A percentile compares a stretch with the other conserved stretches of the same genome.
Conservation (phyloP, 2,113 vertebrate genomes). For the Macaca nemestrina region DNA sequence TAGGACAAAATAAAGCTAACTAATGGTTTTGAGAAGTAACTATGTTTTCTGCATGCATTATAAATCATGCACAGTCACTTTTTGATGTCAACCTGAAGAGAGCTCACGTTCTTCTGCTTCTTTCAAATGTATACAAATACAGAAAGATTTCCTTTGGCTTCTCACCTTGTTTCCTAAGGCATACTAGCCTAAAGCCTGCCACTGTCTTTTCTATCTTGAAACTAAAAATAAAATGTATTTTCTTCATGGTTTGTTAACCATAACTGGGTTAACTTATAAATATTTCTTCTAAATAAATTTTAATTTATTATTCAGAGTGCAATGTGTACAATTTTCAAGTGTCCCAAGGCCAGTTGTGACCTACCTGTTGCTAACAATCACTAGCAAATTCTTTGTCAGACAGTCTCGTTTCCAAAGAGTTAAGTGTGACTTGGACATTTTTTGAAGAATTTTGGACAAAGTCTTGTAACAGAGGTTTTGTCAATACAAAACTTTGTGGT, state of each 20-base stretch:
- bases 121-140: constrained; percentile 30
- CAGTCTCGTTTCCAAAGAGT: constrained; percentile 56
- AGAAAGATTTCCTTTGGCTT: constrained; percentile 18
- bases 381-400: constrained; percentile 38
- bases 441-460: constrained; percentile 64
- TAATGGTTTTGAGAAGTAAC: not conserved
- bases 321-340: constrained; percentile 71
- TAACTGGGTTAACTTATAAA: constrained; percentile 58
- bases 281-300: constrained; percentile 65
- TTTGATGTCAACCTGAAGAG: constrained; percentile 12
- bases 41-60: not conserved
- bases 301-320: constrained; percentile 68
- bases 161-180: constrained; percentile 54
- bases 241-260: constrained; percentile 50
- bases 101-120: constrained; percentile 17
- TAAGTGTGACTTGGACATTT: constrained; percentile 69
- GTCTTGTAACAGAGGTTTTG: constrained; percentile 13
- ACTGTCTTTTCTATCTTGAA: constrained; percentile 50
- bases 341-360: not conserved
- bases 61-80: constrained; percentile 58
- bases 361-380: constrained; percentile 61
- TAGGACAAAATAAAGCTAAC: constrained; percentile 6
- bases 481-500: constrained; percentile 45
- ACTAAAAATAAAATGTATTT: constrained; percentile 71
- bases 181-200: constrained; percentile 37